Conservation (phyloP, 1,140 invertebrate species). For the Caenorhabditis elegans region WBcel235 BX284606.5:8816001-8816500, state of each 20-base stretch:
- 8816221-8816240: neutral
- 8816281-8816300: no score
- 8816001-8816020: conserved; percentile 1
- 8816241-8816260: neutral
- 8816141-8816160: no score
- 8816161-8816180: no score
- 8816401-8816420: neutral
- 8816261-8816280: neutral
- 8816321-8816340: neutral
- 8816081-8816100: no score
- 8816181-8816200: neutral
- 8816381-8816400: neutral
- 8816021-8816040: neutral
- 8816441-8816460: neutral
- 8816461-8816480: neutral
- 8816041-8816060: neutral
- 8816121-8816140: no score
- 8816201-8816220: neutral
- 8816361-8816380: neutral
- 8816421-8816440: neutral
- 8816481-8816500: neutral
- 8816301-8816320: neutral
- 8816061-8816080: no score
- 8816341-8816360: neutral
- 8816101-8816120: no score